Base-by-base conservation (phyloP, 2,888 invertebrate genomes). In the Sympetrum striolatum region DNA sequence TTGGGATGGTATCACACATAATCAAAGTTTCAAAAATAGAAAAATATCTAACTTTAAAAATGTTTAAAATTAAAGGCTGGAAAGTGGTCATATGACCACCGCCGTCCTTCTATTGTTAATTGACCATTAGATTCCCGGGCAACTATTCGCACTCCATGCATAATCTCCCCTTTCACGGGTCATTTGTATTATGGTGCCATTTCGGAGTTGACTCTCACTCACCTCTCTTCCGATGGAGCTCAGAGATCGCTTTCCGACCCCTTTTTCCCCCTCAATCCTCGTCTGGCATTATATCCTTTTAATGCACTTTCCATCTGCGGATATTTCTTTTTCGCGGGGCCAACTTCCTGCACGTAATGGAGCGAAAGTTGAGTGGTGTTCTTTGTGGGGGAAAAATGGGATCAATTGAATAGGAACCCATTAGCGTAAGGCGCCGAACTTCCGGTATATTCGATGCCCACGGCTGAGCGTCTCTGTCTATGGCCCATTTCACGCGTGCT, bases 91-190 rank as follows among this genome's bases (percentile, higher is more conserved):
- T n/a, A n/a, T n/a, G n/a, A n/a, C n/a, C n/a, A n/a, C n/a, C n/a
- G n/a, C n/a, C n/a, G n/a, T n/a, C n/a, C n/a, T n/a, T n/a, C n/a
- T n/a, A n/a, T n/a, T n/a, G n/a, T 86, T 86, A 86, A 86, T 86
- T 86, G 86, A 37, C 86, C 64, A 64, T 86, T 86, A 86, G 86
- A 60, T 37, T 82, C 82, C 58, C 15, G 22, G 82, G 31, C 25
- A 82, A 82, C 82, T 82, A 82, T 82, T 86, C 64, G 86, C 86
- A 86, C 86, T 37, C 53, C 60, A 64, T 86, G 58, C 86, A 86
- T 86, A 86, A 86, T 60, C 86, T 22, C 22, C 58, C 86, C 60
- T 60, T 86, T 86, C 86, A 86, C 86, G 86, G 86, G 86, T 86
- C 86, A 86, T 86, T 86, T 86, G 60, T 60, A 37, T 60, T 60